A percentile compares a stretch with the other conserved stretches of the same genome.
These are phyloP conservation scores for Drosophila nasuta DNA, from an alignment of 1,140 invertebrate species.

Conservation along the genomic window DNA sequence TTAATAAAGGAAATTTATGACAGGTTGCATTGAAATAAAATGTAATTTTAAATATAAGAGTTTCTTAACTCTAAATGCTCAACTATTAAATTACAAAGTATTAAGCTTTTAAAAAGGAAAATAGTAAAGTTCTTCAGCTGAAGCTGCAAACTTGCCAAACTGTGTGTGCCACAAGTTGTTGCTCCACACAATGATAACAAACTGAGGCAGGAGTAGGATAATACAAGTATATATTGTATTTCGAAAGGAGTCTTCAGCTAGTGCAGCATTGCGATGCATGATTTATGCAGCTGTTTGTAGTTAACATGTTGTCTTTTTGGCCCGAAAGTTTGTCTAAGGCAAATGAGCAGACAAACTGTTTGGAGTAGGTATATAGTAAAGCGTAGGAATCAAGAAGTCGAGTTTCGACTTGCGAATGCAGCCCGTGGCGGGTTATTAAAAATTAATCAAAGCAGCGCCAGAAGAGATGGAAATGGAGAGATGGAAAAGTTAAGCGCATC, in stretches of 20 bases:
- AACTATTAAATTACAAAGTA: too few species aligned
- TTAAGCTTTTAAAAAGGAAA: background rate
- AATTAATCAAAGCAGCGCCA: slow-evolving; percentile 63
- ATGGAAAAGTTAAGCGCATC: slow-evolving; percentile 25
- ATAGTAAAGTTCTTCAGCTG: background rate
- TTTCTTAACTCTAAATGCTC: too few species aligned
- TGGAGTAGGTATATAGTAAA: too few species aligned
- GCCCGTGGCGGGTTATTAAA: slow-evolving; percentile 57
- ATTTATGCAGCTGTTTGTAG: slow-evolving; percentile 29
- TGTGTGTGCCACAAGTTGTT: background rate
- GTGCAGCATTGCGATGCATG: slow-evolving; percentile 11
- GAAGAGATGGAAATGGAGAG: background rate
- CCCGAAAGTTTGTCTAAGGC: slow-evolving; percentile 13
- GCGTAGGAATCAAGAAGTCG: background rate
- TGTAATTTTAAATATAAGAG: too few species aligned
- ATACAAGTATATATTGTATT: background rate
- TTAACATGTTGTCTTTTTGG: slow-evolving; percentile 32
- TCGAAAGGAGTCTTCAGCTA: background rate
- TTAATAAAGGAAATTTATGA: too few species aligned
- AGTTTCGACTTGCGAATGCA: slow-evolving; percentile 34
- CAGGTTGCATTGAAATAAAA: too few species aligned
- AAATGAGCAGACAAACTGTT: background rate
- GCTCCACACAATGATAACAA: background rate
- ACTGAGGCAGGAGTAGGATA: background rate
- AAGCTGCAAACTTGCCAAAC: background rate